phyloP scores from a whole-genome alignment of 2,888 invertebrate species.

The Heliothis peltigera region DNA sequence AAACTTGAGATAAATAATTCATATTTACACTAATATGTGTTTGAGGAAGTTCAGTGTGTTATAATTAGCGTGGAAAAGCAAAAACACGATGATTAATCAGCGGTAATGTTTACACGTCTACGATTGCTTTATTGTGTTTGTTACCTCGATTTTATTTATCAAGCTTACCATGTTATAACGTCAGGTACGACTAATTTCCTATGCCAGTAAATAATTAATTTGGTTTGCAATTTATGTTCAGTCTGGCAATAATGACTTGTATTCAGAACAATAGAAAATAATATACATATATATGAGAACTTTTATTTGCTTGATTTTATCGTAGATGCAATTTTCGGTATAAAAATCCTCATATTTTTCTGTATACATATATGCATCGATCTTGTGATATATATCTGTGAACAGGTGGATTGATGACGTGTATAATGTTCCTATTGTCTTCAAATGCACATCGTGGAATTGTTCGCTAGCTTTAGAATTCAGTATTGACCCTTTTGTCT shows the following conservation, averaged over 20 bases:
- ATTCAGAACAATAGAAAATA: not conserved
- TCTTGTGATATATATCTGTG: too few species aligned
- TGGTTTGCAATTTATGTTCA: constrained; percentile 12
- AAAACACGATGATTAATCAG: constrained; percentile 49
- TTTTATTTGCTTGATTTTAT: constrained; percentile 12
- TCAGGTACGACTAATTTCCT: not conserved
- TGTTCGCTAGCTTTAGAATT: constrained; percentile 13
- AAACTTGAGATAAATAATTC: constrained; percentile 47
- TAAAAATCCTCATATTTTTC: not conserved
- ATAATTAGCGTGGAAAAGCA: constrained; percentile 55
- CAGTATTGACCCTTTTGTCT: constrained; percentile 4
- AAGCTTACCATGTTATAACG: constrained; percentile 5
- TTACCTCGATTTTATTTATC: constrained; percentile 16
- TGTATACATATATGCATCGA: not conserved
- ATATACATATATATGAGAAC: not conserved
- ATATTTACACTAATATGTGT: constrained; percentile 29
- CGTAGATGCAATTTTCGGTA: not conserved
- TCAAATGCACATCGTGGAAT: constrained; percentile 4
- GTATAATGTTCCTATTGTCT: constrained; percentile 3
- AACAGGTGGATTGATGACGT: constrained; percentile 6
- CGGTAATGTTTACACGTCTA: constrained; percentile 19
- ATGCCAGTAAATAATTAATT: constrained; percentile 14
- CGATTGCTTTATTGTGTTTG: constrained; percentile 29
- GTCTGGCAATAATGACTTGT: not conserved
- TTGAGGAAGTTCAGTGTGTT: constrained; percentile 42